phyloP scores from a whole-genome alignment of 2,113 vertebrate genomes.

The Agapornis roseicollis region DNA sequence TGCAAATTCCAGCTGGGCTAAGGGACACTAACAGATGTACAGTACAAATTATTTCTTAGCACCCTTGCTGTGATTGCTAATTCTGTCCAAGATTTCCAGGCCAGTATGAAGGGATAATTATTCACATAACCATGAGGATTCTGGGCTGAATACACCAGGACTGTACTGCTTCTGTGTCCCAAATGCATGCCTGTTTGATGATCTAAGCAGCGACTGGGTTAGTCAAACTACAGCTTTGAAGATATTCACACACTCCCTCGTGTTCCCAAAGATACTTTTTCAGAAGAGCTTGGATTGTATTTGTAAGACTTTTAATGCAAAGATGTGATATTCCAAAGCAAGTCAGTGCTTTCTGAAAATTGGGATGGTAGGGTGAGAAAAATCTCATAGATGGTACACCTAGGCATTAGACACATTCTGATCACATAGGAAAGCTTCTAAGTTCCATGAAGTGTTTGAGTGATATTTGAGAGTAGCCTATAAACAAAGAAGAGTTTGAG shows the following conservation, averaged over 20 bases:
- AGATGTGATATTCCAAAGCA: background rate
- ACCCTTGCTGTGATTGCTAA: slow-evolving; percentile 64
- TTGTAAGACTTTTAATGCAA: background rate
- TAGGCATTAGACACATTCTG: background rate
- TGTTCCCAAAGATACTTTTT: background rate
- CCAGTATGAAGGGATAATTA: slow-evolving; percentile 56
- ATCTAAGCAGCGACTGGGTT: background rate
- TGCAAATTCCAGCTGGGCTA: slow-evolving; percentile 52
- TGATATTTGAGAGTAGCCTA: background rate
- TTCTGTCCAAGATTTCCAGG: slow-evolving; percentile 56
- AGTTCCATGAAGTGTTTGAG: background rate
- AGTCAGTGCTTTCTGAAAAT: background rate
- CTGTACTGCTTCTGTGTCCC: slow-evolving; percentile 34
- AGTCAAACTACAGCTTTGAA: background rate
- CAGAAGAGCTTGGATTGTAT: background rate
- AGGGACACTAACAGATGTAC: slow-evolving; percentile 56
- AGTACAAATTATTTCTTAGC: slow-evolving; percentile 59
- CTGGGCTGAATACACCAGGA: background rate
- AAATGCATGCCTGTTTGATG: slow-evolving; percentile 29
- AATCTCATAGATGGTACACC: background rate
- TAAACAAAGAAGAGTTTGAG: background rate
- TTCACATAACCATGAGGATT: slow-evolving; percentile 55
- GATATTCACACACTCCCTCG: background rate
- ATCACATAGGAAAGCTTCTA: background rate
- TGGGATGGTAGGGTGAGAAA: background rate